phyloP scores from a whole-genome alignment of 2,797 vertebrate species.

The Cygnus olor region DNA sequence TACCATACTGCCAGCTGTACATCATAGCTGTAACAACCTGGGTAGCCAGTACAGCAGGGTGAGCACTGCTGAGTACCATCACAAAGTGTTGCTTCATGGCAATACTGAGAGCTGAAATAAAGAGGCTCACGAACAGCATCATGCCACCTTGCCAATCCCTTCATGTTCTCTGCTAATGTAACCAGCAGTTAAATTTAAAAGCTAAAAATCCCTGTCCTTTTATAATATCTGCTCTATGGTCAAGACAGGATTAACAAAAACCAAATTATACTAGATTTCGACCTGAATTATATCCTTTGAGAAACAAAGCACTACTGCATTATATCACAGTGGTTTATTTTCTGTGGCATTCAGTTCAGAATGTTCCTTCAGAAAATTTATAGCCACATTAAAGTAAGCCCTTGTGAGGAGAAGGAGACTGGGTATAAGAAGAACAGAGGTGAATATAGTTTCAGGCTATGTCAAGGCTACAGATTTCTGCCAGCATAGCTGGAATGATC shows the following conservation, averaged over 20 bases:
- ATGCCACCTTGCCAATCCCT: neutral
- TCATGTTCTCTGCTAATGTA: neutral
- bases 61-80: neutral
- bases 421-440: neutral
- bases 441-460: neutral
- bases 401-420: neutral
- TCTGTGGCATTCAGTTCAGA: slow-evolving; percentile 15
- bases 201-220: neutral
- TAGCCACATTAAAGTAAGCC: slow-evolving; percentile 32
- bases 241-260: neutral
- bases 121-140: neutral
- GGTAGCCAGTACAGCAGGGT: neutral
- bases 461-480: slow-evolving; percentile 15
- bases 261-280: slow-evolving; percentile 10
- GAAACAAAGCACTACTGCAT: neutral
- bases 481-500: neutral
- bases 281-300: neutral
- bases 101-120: neutral
- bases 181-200: neutral
- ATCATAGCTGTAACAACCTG: neutral
- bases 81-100: neutral
- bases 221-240: neutral
- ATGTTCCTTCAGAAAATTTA: slow-evolving; percentile 51
- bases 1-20: neutral
- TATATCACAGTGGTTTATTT: slow-evolving; percentile 37